Base-by-base conservation (phyloP, 2,888 invertebrate genomes). In the Zaprionus lineosus region DNA sequence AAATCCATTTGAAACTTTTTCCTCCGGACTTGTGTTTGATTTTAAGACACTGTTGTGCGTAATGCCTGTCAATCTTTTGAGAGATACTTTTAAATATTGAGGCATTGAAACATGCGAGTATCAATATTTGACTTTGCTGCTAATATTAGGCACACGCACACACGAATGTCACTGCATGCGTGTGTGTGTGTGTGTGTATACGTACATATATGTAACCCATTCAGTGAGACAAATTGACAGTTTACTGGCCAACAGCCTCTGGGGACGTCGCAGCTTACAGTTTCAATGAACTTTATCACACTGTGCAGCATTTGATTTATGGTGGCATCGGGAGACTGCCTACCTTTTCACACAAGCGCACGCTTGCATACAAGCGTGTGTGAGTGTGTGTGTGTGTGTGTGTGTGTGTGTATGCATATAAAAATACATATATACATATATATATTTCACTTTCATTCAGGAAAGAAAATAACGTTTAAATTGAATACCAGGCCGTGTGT, bases 281-380 rank as follows among this genome's bases (percentile, higher is more conserved):
- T 50, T 52, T 40, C 52, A 69, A 62, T 53, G 58, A 57, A 69
- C 58, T 56, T 58, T 46, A 69, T 36, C 66, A 48, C 76, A 79
- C 76, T 75, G 79, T 75, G 62, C 61, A 41, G 33, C 60, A 40
- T 66, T 69, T 75, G 79, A 78, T 78, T 75, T 78, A 78, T 78
- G 69, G 60, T 59, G 50, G 57, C 74, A 64, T 64, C 52, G 33
- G 50, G 28, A 52, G 55, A 65, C 55, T 69, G 46, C 59, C 53
- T 65, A 52, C 60, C 50, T 58, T 24, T 36, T 58, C 33, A n/a
- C 18, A n/a, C 41, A n/a, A 12, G 15, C 16, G 11, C 18, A 6
- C 39, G 19, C 28, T 21, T 43, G 11, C 5, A 11, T 34, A 15
- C 43, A 5, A 11, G 6, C 24, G 19, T 28, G 19, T 53, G 21